A percentile compares a stretch with the other conserved stretches of the same genome.
Evolutionary conservation across 2,888 invertebrate species (phyloP).

Genomic region (Coelopa pilipes): DNA sequence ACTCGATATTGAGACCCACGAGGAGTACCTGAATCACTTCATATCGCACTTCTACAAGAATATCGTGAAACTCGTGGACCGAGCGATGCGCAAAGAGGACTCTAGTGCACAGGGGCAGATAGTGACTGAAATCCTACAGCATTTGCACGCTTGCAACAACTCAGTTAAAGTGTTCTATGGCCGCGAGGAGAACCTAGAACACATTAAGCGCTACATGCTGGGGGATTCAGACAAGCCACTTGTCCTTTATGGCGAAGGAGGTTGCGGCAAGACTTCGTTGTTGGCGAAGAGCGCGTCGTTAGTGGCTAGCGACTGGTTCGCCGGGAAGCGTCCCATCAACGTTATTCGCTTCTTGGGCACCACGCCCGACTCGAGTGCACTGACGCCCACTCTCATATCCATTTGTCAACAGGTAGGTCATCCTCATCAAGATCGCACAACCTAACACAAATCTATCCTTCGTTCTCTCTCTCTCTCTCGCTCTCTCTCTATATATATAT

Average conservation of each 20-base stretch:
- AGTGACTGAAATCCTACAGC: constrained; percentile 92
- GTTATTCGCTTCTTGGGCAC: constrained; percentile 94
- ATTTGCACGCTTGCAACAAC: constrained; percentile 94
- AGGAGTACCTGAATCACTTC: constrained; percentile 93
- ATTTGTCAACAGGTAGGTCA: constrained; percentile 88
- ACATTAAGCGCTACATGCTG: constrained; percentile 84
- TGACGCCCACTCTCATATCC: constrained; percentile 93
- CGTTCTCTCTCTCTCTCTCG: no score
- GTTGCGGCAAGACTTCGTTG: constrained; percentile 97
- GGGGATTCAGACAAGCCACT: constrained; percentile 88
- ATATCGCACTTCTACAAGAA: constrained; percentile 94
- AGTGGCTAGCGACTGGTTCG: constrained; percentile 79
- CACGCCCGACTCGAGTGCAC: constrained; percentile 94
- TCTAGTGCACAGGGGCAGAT: constrained; percentile 93
- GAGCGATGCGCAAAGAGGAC: constrained; percentile 95
- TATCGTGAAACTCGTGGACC: constrained; percentile 90
- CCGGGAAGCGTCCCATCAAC: constrained; percentile 82
- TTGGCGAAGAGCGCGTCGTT: constrained; percentile 91
- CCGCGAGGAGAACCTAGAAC: constrained; percentile 84
- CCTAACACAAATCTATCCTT: neutral
- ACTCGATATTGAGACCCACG: constrained; percentile 89
- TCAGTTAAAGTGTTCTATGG: constrained; percentile 95
- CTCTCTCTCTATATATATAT: no score
- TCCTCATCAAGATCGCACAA: neutral
- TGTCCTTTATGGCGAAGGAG: constrained; percentile 93